Base-by-base conservation (phyloP, 2,797 vertebrate genomes). In the Varecia variegata region DNA sequence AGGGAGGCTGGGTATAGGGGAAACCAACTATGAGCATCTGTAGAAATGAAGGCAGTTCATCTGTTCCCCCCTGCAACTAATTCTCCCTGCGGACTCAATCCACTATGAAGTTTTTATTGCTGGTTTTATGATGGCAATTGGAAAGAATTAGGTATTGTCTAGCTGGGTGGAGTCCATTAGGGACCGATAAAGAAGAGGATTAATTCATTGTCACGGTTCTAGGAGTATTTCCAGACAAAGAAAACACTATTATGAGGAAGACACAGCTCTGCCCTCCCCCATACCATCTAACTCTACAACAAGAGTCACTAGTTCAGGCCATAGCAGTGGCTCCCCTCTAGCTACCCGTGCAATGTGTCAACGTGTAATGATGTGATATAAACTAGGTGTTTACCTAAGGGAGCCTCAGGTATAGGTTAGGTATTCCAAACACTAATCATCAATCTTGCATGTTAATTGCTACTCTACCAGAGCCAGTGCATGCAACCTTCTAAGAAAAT, bases 111-210 rank as follows among this genome's bases (percentile, higher is more conserved):
- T 91, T 97, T 98, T 97, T 97, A 97, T 95, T 98, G 96, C 95
- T 91, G 47, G 62, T 89, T 97, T 97, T 97, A 98, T 96, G 96
- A 85, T 80, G 97, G 97, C 90, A 98, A 95, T 13, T 93, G 97
- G 84, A 96, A 97, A 98, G 97, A 98, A 98, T 97, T 43, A 96
- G 95, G 97, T 95, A 92, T 89, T 98, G 98, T 98, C 96, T 98
- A 84, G 95, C 95, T 96, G 98, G 98, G 98, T 97, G 97, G 98
- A 98, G 97, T 67, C 93, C 89, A 47, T 58, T 52, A 84, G 3
- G 71, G 87, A 96, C 80, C 8, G 10, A 97, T 98, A 97, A 98
- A 89, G 80, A 98, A 95, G 87, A 96, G 93, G 97, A 96, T 74
- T 98, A 98, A 97, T 97, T 95, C 0, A 0, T 73, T 0, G 65